Evolutionary conservation across 2,797 vertebrate genomes (phyloP).

Genomic region (Falco concolor): DNA sequence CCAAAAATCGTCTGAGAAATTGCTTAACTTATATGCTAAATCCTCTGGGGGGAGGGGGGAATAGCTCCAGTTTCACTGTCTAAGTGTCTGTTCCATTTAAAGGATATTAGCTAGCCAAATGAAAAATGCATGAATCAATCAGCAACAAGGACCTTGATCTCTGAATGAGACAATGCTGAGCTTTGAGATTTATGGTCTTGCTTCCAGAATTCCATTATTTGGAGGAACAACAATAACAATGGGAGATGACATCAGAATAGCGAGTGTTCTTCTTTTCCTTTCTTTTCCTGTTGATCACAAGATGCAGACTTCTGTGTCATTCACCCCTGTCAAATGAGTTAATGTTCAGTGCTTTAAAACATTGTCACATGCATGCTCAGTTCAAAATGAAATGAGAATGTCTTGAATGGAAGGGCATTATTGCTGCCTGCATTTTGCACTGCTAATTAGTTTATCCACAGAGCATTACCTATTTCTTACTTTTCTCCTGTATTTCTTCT

Average conservation of each 20-base stretch:
- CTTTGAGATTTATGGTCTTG: slow-evolving; percentile 70
- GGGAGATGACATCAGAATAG: slow-evolving; percentile 68
- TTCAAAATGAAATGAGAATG: slow-evolving; percentile 12
- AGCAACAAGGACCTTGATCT: slow-evolving; percentile 56
- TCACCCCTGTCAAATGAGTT: slow-evolving; percentile 24
- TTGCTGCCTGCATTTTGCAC: not conserved
- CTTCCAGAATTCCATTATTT: slow-evolving; percentile 71
- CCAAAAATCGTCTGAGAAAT: not conserved
- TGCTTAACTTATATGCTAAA: not conserved
- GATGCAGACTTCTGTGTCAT: slow-evolving; percentile 66
- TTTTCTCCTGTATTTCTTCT: not conserved
- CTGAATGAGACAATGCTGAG: slow-evolving; percentile 61
- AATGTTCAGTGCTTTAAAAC: slow-evolving; percentile 17
- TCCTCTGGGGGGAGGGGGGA: not conserved
- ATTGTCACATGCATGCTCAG: not conserved
- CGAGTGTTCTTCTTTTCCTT: slow-evolving; percentile 26
- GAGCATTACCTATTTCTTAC: not conserved
- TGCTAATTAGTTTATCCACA: not conserved
- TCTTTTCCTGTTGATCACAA: slow-evolving; percentile 67
- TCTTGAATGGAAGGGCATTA: not conserved
- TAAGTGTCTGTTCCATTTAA: slow-evolving; percentile 63
- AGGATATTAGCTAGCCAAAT: slow-evolving; percentile 70
- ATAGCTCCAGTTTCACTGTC: slow-evolving; percentile 36
- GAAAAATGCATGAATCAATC: slow-evolving; percentile 69
- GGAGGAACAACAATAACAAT: slow-evolving; percentile 68